Evolutionary conservation across 1,140 invertebrate genomes (phyloP), one percentile per base, ranked within the genome.

Genomic region (Drosophila paulistorum): DNA sequence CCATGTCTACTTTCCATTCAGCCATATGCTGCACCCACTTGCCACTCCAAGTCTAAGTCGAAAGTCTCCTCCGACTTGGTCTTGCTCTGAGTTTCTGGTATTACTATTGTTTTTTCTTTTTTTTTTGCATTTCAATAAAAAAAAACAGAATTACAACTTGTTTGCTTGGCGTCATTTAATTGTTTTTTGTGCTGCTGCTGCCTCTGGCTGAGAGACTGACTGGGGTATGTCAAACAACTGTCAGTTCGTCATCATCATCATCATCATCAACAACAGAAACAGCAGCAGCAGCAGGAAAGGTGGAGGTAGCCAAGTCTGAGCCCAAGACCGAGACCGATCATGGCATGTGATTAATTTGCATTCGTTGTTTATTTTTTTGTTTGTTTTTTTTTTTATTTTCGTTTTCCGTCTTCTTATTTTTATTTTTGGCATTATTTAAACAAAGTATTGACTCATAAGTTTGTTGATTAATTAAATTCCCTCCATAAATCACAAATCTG

Each of bases 201-300:
- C 74, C 71, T 68, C 68, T 61, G 59, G 61, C 70, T 60, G 54
- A 51, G 59, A 42, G 57, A 83, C 83, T 83, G 83, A 86, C 82
- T 86, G 82, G 83, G 82, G 74, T 83, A 89, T 80, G 85, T 89
- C 84, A 89, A 89, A 84, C 84, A 89, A 89, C 84, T 89, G 84
- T 89, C 84, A 87, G 84, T 86, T 86, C 82, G 77, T 83, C 81
- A 84, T 82, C 80, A 78, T 78, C 75, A 81, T 58, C 74, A 77
- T 60, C 78, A 63, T 35, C 42, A 70, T 58, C 45, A 51, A 51
- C 51, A 64, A n/a, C 20, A n/a, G 57, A 13, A 58, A 30, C 35
- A 71, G 45, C 65, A 23, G 20, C 20, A 70, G 42, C 65, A 81
- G 64, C 77, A 84, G 48, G 45, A 51, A 51, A 51, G 45, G 45